Conservation (phyloP, 2,888 invertebrate species). For the Marronus borbonicus region DNA sequence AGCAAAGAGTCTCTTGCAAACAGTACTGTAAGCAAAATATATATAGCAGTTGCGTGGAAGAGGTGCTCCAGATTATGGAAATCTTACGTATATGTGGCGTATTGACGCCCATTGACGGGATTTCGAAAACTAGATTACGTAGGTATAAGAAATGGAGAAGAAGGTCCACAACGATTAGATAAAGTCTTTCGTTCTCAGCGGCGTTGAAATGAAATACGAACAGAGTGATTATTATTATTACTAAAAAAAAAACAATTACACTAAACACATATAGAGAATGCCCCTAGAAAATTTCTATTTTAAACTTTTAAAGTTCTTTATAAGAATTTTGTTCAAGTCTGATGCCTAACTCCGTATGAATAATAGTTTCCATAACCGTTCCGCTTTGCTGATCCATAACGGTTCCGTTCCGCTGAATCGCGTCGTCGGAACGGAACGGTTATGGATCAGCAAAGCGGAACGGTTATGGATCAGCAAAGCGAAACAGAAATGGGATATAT, state of each 20-base stretch:
- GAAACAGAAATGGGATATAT: too few species aligned
- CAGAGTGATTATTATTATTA: slow-evolving; percentile 74
- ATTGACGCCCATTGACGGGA: slow-evolving; percentile 76
- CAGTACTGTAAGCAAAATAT: slow-evolving; percentile 60
- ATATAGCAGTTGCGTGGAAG: neutral
- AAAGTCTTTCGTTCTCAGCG: slow-evolving; percentile 73
- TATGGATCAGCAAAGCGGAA: too few species aligned
- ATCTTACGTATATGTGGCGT: slow-evolving; percentile 74
- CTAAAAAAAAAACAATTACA: slow-evolving; percentile 60
- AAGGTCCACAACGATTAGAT: slow-evolving; percentile 75
- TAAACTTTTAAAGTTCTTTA: too few species aligned
- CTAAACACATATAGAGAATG: neutral
- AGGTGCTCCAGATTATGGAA: neutral
- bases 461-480: too few species aligned
- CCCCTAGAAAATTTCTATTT: too few species aligned
- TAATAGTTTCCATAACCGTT: too few species aligned
- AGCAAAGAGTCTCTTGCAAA: slow-evolving; percentile 62
- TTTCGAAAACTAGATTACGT: slow-evolving; percentile 75
- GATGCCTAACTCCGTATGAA: too few species aligned
- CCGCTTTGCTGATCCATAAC: too few species aligned
- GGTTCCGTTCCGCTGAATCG: too few species aligned
- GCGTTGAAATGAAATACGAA: slow-evolving; percentile 75
- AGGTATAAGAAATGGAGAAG: slow-evolving; percentile 76
- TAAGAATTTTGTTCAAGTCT: too few species aligned
- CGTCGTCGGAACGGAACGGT: too few species aligned